A percentile compares a stretch with the other conserved stretches of the same genome.
These are phyloP conservation scores for Parauchenoglanis punctatus DNA, from an alignment of 2,797 vertebrate species.

Conservation along the genomic window DNA sequence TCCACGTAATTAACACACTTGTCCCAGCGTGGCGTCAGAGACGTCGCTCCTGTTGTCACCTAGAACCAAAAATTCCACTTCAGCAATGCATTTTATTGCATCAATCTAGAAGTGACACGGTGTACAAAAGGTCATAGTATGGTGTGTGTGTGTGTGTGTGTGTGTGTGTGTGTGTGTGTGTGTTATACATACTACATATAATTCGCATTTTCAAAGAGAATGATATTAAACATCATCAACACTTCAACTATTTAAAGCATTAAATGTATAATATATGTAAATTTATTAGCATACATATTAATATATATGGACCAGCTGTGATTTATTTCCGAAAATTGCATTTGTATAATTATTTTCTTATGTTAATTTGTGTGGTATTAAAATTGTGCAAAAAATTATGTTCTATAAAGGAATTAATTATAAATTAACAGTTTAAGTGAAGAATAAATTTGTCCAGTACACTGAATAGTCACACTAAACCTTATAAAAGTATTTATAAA, in stretches of 20 bases:
- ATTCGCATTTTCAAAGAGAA: background rate
- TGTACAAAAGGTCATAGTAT: background rate
- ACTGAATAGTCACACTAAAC: background rate
- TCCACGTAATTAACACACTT: slow-evolving; percentile 95
- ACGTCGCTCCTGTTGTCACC: slow-evolving; percentile 91
- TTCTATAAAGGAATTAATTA: background rate
- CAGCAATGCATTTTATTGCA: background rate
- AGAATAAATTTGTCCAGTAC: background rate
- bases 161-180: background rate
- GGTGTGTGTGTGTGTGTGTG: no score
- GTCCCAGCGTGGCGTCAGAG: slow-evolving; percentile 91
- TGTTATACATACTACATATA: no score
- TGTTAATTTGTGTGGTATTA: background rate
- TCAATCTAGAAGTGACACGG: background rate
- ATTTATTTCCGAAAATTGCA: background rate
- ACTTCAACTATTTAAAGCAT: background rate
- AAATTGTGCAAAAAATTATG: background rate
- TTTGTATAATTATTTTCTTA: background rate
- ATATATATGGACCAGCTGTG: background rate
- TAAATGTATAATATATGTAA: no score
- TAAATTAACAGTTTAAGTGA: background rate
- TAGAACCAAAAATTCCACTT: slow-evolving; percentile 49
- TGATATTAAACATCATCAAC: background rate
- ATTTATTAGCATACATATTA: no score
- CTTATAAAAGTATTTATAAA: background rate